These are phyloP conservation scores for Tenthredo notha DNA, from an alignment of 2,888 invertebrate species.

Conservation along the genomic window DNA sequence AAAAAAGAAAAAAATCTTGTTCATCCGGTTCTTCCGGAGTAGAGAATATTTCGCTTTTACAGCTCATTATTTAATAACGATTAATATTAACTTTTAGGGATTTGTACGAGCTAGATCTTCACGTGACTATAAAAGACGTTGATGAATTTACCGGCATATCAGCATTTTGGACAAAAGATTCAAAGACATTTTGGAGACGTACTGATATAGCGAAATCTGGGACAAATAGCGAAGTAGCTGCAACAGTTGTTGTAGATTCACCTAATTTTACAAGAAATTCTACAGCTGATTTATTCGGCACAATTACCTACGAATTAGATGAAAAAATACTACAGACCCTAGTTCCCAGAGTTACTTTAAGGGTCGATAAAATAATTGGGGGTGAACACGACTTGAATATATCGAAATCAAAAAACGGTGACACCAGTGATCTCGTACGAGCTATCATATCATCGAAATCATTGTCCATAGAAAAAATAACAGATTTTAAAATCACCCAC, in stretches of 20 bases:
- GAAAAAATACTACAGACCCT: conserved; percentile 68
- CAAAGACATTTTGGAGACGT: conserved; percentile 63
- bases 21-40: neutral
- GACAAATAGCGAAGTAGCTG: conserved; percentile 63
- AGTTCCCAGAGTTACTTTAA: conserved; percentile 63
- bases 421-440: conserved; percentile 62
- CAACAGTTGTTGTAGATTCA: conserved; percentile 68
- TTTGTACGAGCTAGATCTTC: conserved; percentile 46
- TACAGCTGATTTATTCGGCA: conserved; percentile 64
- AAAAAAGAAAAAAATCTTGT: no score
- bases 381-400: conserved; percentile 62
- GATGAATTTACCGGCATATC: conserved; percentile 65
- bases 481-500: conserved; percentile 55
- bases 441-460: conserved; percentile 62
- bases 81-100: neutral
- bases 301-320: conserved; percentile 66
- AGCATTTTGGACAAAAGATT: conserved; percentile 67
- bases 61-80: neutral
- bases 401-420: conserved; percentile 50
- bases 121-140: conserved; percentile 44
- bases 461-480: conserved; percentile 66
- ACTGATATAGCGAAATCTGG: conserved; percentile 61
- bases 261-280: conserved; percentile 66
- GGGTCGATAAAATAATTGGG: conserved; percentile 61
- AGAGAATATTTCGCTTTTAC: neutral